These are phyloP conservation scores for Drosophila nigrodunni DNA, from an alignment of 1,140 invertebrate species.

Conservation along the genomic window DNA sequence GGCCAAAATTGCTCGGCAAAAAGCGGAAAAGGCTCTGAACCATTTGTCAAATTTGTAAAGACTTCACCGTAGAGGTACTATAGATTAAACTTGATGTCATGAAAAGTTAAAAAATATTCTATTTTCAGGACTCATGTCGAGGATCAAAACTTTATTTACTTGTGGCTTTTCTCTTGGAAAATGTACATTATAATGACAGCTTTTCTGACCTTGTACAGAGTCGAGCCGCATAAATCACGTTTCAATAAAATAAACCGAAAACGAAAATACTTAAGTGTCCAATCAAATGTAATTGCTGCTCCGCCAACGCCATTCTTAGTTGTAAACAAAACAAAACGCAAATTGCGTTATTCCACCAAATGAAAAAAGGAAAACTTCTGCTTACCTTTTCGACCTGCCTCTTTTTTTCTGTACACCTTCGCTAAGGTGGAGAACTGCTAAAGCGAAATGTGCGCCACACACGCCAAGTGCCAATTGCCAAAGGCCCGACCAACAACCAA, in stretches of 20 bases:
- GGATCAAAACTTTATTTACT: background rate
- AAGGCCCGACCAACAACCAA: conserved; percentile 3
- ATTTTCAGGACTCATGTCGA: background rate
- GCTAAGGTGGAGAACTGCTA: conserved; percentile 1
- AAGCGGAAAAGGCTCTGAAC: background rate
- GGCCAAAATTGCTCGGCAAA: conserved; percentile 50
- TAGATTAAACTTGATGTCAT: too few species aligned
- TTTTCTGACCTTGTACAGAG: conserved; percentile 52
- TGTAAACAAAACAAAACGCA: conserved; percentile 37
- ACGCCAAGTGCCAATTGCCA: conserved; percentile 75
- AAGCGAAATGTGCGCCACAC: conserved; percentile 75
- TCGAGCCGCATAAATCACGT: conserved; percentile 58
- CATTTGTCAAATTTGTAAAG: background rate
- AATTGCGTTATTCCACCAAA: conserved; percentile 15
- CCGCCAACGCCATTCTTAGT: conserved; percentile 31
- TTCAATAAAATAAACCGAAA: conserved; percentile 69
- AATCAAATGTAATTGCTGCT: conserved; percentile 76
- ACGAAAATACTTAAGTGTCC: conserved; percentile 69
- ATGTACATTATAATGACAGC: conserved; percentile 14
- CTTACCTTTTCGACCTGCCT: conserved; percentile 24
- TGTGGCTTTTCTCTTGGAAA: background rate
- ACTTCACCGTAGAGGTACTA: too few species aligned
- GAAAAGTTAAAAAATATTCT: too few species aligned
- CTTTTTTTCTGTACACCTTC: conserved; percentile 9
- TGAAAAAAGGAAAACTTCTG: background rate